A percentile compares a stretch with the other conserved stretches of the same genome.
phyloP scores from a whole-genome alignment of 1,140 invertebrate species.

The Magallana angulata region DNA sequence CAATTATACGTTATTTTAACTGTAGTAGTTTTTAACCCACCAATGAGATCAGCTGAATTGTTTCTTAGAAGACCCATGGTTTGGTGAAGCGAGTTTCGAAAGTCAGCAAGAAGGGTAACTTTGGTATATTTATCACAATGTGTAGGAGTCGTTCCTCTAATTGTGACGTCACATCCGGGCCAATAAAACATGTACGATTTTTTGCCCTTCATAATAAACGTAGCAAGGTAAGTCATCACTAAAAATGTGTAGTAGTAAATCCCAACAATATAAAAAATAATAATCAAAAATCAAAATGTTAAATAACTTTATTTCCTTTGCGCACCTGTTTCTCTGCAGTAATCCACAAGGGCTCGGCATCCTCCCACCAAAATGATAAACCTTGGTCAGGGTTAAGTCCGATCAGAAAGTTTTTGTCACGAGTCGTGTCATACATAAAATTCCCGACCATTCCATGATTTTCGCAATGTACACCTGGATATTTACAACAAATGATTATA shows the following conservation, averaged over 20 bases:
- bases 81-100: conserved; percentile 50
- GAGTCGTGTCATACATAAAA: conserved; percentile 78
- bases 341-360: conserved; percentile 78
- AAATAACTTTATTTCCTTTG: neutral
- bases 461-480: conserved; percentile 72
- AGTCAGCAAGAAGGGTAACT: conserved; percentile 47
- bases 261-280: neutral
- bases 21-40: conserved; percentile 1
- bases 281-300: neutral
- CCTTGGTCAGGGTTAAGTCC: conserved; percentile 65
- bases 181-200: conserved; percentile 77
- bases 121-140: conserved; percentile 71
- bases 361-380: conserved; percentile 77
- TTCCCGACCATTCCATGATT: conserved; percentile 77
- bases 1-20: too few species aligned
- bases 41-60: conserved; percentile 62
- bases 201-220: conserved; percentile 66
- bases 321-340: conserved; percentile 72
- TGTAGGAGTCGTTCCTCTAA: conserved; percentile 74
- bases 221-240: too few species aligned
- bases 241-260: too few species aligned
- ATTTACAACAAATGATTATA: neutral
- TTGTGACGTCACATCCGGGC: conserved; percentile 79
- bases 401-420: conserved; percentile 69
- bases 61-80: conserved; percentile 56